Percentiles rank a stretch among this genome's conserved stretches.
phyloP scores from a whole-genome alignment of 2,888 invertebrate genomes.

The Merodon equestris region DNA sequence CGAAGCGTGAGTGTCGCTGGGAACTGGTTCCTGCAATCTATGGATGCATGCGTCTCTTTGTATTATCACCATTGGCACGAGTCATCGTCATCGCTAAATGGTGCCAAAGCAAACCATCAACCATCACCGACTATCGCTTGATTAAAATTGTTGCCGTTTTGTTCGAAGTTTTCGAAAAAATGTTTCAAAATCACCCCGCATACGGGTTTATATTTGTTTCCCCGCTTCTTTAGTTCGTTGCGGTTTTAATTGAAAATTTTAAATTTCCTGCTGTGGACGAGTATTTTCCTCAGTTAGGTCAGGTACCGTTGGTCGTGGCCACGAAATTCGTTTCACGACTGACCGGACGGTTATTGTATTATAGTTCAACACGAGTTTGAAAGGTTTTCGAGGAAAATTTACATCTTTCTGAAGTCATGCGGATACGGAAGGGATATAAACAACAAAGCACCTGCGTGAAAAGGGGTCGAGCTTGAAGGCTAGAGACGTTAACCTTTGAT shows the following conservation, averaged over 20 bases:
- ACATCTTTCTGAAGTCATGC: conserved; percentile 16
- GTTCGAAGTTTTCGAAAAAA: no score
- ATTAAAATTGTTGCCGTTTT: no score
- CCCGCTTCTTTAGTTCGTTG: conserved; percentile 5
- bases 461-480: conserved; percentile 19
- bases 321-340: conserved; percentile 33
- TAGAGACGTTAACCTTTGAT: conserved; percentile 29
- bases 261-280: conserved; percentile 53
- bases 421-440: background rate
- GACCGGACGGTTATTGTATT: background rate
- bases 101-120: background rate
- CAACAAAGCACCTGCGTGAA: conserved; percentile 35
- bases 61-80: conserved; percentile 36
- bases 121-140: no score
- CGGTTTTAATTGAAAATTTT: conserved; percentile 51
- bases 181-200: conserved; percentile 38
- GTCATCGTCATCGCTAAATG: conserved; percentile 28
- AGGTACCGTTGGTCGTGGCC: background rate
- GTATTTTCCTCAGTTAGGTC: conserved; percentile 24
- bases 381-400: conserved; percentile 7
- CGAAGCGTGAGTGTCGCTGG: conserved; percentile 28
- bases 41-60: conserved; percentile 1
- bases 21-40: no score
- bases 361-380: background rate
- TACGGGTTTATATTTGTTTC: conserved; percentile 19